Conservation (phyloP, 2,113 vertebrate genomes). For the Cyanoramphus novaezelandiae region DNA sequence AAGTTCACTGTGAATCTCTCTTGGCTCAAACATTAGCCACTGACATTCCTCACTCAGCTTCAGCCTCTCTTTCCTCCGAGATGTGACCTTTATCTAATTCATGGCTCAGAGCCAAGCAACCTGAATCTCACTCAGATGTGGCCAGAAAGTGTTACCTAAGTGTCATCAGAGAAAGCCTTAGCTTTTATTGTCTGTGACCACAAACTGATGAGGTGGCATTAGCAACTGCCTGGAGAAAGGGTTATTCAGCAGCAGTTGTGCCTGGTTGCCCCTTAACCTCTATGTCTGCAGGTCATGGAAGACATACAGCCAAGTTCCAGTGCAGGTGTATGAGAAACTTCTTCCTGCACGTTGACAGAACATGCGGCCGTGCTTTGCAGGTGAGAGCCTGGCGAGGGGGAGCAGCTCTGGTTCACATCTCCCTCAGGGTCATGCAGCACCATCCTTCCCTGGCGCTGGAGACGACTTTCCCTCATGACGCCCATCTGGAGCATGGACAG, state of each 20-base stretch:
- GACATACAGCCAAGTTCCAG: accelerated
- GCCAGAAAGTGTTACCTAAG: background rate
- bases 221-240: background rate
- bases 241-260: background rate
- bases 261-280: background rate
- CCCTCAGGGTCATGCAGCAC: background rate
- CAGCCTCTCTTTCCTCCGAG: background rate
- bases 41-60: background rate
- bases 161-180: background rate
- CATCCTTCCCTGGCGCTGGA: accelerated
- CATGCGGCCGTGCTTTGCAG: background rate
- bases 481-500: accelerated
- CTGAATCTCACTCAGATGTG: background rate
- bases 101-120: background rate
- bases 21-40: background rate
- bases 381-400: background rate
- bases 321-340: background rate
- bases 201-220: background rate
- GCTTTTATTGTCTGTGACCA: background rate
- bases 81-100: background rate
- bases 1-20: background rate
- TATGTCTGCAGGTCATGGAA: background rate
- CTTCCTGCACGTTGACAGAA: accelerated
- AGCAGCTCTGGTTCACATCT: background rate
- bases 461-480: accelerated